Evolutionary conservation across 2,113 vertebrate species (phyloP).

Genomic region (Poeciliopsis occidentalis): DNA sequence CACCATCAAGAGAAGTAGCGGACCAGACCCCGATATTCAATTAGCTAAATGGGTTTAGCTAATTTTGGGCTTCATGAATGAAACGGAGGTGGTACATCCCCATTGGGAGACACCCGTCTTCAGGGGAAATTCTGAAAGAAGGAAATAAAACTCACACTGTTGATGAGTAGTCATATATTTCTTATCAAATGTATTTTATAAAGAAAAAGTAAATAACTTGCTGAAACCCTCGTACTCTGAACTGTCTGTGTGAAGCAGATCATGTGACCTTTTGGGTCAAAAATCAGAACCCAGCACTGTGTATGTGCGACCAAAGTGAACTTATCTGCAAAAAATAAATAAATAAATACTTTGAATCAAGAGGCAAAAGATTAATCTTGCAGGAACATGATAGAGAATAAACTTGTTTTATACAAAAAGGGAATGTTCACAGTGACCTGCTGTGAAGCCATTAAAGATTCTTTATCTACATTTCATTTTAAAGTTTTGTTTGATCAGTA

Average conservation of each 20-base stretch:
- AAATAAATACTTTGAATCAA: too few species aligned
- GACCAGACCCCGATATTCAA: slow-evolving; percentile 48
- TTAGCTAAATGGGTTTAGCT: slow-evolving; percentile 63
- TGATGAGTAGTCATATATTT: not conserved
- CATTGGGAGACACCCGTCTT: slow-evolving; percentile 25
- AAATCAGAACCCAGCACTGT: not conserved
- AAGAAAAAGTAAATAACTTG: not conserved
- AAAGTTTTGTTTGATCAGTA: too few species aligned
- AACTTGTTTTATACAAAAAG: too few species aligned
- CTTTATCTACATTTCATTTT: too few species aligned
- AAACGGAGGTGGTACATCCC: not conserved
- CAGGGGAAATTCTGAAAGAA: not conserved
- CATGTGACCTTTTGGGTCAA: not conserved
- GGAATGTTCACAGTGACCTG: too few species aligned
- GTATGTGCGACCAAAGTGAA: too few species aligned
- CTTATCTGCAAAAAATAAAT: too few species aligned
- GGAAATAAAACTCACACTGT: not conserved
- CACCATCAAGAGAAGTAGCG: slow-evolving; percentile 37
- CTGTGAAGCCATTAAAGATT: too few species aligned
- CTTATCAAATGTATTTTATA: not conserved
- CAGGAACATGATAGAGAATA: too few species aligned
- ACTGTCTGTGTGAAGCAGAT: slow-evolving; percentile 7
- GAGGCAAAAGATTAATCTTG: too few species aligned
- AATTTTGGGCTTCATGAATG: slow-evolving; percentile 46
- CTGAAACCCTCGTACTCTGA: not conserved